Percentiles rank a stretch among this genome's conserved stretches.
phyloP scores from a whole-genome alignment of 2,888 invertebrate genomes.

The Athripsodes cinereus region DNA sequence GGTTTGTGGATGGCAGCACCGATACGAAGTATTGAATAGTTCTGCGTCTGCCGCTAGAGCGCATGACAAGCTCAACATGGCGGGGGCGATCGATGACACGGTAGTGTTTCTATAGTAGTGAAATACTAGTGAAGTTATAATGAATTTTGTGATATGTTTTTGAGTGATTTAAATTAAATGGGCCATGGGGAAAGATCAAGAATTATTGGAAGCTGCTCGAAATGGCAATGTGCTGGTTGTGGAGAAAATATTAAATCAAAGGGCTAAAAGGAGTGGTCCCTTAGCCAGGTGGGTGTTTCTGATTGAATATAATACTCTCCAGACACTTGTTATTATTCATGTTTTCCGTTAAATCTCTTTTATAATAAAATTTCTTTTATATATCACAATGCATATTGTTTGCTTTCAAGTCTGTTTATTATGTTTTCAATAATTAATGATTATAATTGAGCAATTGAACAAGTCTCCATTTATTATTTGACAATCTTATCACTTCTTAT shows the following conservation, averaged over 20 bases:
- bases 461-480: constrained; percentile 1
- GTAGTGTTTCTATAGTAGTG: constrained; percentile 45
- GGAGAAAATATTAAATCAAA: constrained; percentile 84
- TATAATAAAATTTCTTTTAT: neutral
- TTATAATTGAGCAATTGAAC: no score
- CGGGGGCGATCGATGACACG: constrained; percentile 71
- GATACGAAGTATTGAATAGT: constrained; percentile 36
- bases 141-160: constrained; percentile 34
- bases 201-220: constrained; percentile 91
- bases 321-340: constrained; percentile 25
- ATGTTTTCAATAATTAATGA: no score
- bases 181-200: constrained; percentile 94
- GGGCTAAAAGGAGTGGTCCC: constrained; percentile 89
- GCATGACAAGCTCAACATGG: constrained; percentile 61
- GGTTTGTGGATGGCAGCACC: constrained; percentile 6
- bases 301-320: constrained; percentile 3
- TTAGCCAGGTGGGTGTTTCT: constrained; percentile 68
- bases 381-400: no score
- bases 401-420: no score
- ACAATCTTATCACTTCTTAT: constrained; percentile 18
- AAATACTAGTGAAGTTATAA: constrained; percentile 52
- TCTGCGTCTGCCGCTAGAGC: constrained; percentile 39
- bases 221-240: constrained; percentile 84
- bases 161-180: constrained; percentile 34
- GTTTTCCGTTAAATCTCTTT: constrained; percentile 10